Percentiles rank a stretch among this genome's conserved stretches.
These are phyloP conservation scores for Galeopsomyia nigrocyanea DNA, from an alignment of 2,888 invertebrate species.

Conservation along the genomic window DNA sequence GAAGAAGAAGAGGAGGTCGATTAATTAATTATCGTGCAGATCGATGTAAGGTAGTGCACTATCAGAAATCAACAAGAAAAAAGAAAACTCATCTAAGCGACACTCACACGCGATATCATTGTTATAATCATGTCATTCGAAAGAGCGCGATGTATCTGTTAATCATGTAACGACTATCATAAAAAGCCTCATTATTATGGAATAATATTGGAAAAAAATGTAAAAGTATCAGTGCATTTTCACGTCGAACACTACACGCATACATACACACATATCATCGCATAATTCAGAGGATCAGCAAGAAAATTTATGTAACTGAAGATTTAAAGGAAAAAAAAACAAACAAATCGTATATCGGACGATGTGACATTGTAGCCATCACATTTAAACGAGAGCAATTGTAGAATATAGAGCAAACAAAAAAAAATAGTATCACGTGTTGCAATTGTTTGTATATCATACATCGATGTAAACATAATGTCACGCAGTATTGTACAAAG, in stretches of 20 bases:
- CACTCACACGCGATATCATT: constrained; percentile 7
- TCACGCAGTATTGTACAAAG: constrained; percentile 50
- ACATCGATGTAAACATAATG: constrained; percentile 54
- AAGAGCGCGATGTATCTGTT: constrained; percentile 35
- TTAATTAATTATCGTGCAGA: constrained; percentile 32
- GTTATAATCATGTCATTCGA: constrained; percentile 34
- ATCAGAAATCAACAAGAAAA: too few relatives aligned
- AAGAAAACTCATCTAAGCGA: constrained; percentile 1
- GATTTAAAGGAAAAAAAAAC: not conserved
- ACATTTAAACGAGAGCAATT: constrained; percentile 43
- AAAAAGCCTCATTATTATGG: constrained; percentile 16
- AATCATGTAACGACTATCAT: constrained; percentile 25
- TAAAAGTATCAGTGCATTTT: constrained; percentile 55
- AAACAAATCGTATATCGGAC: constrained; percentile 13
- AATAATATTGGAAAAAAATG: constrained; percentile 46
- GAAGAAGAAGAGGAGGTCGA: too few relatives aligned
- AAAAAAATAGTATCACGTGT: constrained; percentile 51
- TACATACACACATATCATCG: constrained; percentile 54
- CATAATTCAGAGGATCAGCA: constrained; percentile 26
- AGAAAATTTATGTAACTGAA: constrained; percentile 27
- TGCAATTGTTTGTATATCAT: constrained; percentile 54
- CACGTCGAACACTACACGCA: constrained; percentile 55
- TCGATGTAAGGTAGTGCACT: constrained; percentile 38
- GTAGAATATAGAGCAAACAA: constrained; percentile 50
- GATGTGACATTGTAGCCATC: constrained; percentile 31